These are phyloP conservation scores for Acleris emargana DNA, from an alignment of 2,888 invertebrate species.

Conservation along the genomic window DNA sequence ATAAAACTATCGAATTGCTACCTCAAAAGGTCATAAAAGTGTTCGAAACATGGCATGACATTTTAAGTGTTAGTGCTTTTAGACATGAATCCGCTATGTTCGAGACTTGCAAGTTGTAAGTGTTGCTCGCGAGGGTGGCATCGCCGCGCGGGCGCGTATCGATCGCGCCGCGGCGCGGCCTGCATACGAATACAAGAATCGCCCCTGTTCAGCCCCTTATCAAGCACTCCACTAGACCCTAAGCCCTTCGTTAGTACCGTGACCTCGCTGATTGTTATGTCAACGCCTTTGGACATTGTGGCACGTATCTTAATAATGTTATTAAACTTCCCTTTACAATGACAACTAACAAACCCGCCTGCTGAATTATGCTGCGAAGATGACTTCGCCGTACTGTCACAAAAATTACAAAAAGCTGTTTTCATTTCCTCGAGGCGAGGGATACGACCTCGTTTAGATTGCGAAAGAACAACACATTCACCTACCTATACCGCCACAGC, in stretches of 20 bases:
- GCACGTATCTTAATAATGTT: conserved; percentile 28
- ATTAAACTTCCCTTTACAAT: conserved; percentile 20
- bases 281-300: conserved; percentile 43
- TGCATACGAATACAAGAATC: conserved; percentile 81
- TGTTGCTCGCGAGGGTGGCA: conserved; percentile 63
- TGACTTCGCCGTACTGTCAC: conserved; percentile 47
- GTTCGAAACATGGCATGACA: no score
- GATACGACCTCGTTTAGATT: conserved; percentile 66
- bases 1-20: no score
- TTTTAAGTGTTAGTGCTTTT: background rate
- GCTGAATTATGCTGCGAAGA: conserved; percentile 26
- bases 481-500: conserved; percentile 51
- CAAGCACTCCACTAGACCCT: conserved; percentile 70
- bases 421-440: conserved; percentile 54
- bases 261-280: conserved; percentile 66
- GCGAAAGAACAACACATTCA: conserved; percentile 56
- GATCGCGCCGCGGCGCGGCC: conserved; percentile 76
- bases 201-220: conserved; percentile 74
- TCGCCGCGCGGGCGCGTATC: conserved; percentile 81
- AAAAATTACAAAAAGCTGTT: conserved; percentile 67
- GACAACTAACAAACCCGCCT: background rate
- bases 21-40: no score
- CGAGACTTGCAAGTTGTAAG: conserved; percentile 48
- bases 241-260: conserved; percentile 66
- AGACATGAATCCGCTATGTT: background rate